phyloP scores from a whole-genome alignment of 2,113 vertebrate genomes.

The Triplophysa rosa region DNA sequence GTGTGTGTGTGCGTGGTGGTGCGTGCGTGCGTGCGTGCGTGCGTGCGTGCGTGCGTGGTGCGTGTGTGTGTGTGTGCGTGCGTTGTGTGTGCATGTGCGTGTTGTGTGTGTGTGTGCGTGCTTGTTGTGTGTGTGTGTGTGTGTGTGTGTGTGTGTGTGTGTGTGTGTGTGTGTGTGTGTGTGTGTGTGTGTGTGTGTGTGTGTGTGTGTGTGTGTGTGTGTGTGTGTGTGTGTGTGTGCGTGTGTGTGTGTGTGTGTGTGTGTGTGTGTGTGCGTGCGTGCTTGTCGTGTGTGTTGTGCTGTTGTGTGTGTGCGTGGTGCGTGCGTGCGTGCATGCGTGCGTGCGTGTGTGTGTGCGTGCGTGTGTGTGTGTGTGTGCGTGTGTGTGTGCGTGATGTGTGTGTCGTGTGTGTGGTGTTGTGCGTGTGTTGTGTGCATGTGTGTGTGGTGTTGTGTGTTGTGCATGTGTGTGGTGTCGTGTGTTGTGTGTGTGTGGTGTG shows the following conservation, averaged over 20 bases:
- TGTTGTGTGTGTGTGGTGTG: too few species aligned
- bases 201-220: too few species aligned
- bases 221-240: too few species aligned
- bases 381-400: too few species aligned
- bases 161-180: too few species aligned
- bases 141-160: too few species aligned
- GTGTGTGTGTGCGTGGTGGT: not conserved
- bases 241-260: constrained; percentile 66
- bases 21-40: not conserved
- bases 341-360: not conserved
- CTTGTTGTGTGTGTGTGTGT: not conserved
- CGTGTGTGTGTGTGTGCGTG: not conserved
- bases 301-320: too few species aligned
- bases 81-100: not conserved
- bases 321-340: not conserved
- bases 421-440: too few species aligned
- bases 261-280: constrained; percentile 46
- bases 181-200: too few species aligned
- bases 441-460: too few species aligned
- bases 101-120: not conserved
- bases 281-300: constrained; percentile 26
- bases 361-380: not conserved
- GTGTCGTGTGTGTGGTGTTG: too few species aligned
- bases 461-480: too few species aligned
- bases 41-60: constrained; percentile 3